A percentile compares a stretch with the other conserved stretches of the same genome.
phyloP scores from a whole-genome alignment of 2,113 vertebrate genomes.

The Beaufortia kweichowensis region DNA sequence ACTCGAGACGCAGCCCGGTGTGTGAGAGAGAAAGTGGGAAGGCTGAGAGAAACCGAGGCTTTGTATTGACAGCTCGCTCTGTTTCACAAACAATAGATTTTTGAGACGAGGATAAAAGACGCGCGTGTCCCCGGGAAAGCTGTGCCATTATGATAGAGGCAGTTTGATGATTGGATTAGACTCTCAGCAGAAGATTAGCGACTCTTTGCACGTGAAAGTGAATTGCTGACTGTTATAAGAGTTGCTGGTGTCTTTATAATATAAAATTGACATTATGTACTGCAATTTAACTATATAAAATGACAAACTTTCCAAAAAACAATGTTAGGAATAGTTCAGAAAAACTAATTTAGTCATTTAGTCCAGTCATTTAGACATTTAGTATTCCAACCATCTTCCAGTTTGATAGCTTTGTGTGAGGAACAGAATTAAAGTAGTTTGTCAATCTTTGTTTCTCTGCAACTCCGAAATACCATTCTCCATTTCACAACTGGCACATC shows the following conservation, averaged over 20 bases:
- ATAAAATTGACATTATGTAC: too few species aligned
- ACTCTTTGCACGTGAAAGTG: conserved; percentile 10
- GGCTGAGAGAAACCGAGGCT: conserved; percentile 13
- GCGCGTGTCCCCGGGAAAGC: conserved; percentile 5
- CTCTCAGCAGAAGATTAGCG: background rate
- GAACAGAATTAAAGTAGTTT: too few species aligned
- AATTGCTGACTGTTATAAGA: conserved; percentile 14
- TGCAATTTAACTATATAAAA: too few species aligned
- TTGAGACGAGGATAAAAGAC: conserved; percentile 30
- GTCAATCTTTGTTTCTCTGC: too few species aligned
- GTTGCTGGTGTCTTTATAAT: background rate
- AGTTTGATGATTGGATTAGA: conserved; percentile 35
- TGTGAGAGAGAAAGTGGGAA: conserved; percentile 32
- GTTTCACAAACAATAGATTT: conserved; percentile 31
- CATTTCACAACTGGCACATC: too few species aligned
- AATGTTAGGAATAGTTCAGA: too few species aligned
- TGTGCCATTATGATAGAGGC: conserved; percentile 49
- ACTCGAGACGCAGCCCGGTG: conserved; percentile 59
- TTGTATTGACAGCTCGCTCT: conserved; percentile 23
- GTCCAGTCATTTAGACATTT: too few species aligned
- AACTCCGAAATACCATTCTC: too few species aligned
- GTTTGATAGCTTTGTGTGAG: too few species aligned
- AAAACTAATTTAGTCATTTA: too few species aligned
- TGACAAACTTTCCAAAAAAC: too few species aligned
- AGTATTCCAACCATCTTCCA: too few species aligned